Evolutionary conservation across 2,888 invertebrate genomes (phyloP).

Genomic region (Trichopria drosophilae): DNA sequence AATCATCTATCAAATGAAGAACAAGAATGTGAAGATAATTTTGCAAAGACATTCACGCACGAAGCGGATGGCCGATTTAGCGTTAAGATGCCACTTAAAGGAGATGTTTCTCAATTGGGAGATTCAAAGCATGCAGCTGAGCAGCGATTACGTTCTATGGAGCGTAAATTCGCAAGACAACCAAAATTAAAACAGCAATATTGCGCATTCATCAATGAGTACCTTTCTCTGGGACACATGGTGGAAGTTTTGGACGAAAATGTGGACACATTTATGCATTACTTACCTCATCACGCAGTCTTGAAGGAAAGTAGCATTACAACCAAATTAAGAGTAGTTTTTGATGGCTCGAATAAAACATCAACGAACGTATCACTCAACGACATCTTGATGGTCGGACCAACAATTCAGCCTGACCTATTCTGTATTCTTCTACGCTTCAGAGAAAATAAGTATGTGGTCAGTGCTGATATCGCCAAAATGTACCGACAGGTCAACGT

Average conservation of each 20-base stretch:
- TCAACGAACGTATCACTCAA: conserved; percentile 38
- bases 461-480: conserved; percentile 41
- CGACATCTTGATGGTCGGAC: conserved; percentile 35
- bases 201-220: no score
- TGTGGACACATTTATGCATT: conserved; percentile 27
- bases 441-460: conserved; percentile 28
- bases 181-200: no score
- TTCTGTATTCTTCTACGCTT: conserved; percentile 33
- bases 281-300: conserved; percentile 44
- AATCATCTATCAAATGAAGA: no score
- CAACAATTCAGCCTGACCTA: conserved; percentile 33
- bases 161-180: background rate
- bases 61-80: no score
- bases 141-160: no score
- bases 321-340: conserved; percentile 44
- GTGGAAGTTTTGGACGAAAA: no score
- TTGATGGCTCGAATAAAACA: conserved; percentile 40
- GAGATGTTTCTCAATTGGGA: conserved; percentile 1
- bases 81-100: no score
- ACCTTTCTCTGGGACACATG: conserved; percentile 3
- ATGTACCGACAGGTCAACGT: conserved; percentile 38
- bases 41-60: no score
- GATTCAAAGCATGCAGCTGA: no score
- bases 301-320: conserved; percentile 35
- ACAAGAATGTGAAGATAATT: no score